Evolutionary conservation across 2,113 vertebrate genomes (phyloP).

Genomic region (Chaetops frenatus): DNA sequence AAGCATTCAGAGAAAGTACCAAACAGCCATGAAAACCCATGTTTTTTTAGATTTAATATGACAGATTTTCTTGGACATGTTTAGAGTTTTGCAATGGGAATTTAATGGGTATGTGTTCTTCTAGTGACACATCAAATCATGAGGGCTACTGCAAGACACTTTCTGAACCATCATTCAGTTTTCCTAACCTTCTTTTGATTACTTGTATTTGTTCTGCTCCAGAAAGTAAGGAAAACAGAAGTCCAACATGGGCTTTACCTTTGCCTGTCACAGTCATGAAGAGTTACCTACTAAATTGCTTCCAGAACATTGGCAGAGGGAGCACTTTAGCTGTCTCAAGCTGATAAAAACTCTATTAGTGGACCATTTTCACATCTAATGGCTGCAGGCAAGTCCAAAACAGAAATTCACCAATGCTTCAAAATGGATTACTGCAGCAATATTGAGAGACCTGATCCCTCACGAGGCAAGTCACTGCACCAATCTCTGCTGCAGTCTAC

Average conservation of each 20-base stretch:
- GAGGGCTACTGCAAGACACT: background rate
- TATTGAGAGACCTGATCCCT: background rate
- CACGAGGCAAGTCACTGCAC: background rate
- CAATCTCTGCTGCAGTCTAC: background rate
- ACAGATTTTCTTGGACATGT: background rate
- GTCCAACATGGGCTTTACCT: slow-evolving; percentile 1
- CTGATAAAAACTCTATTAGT: slow-evolving; percentile 41
- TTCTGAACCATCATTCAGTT: background rate
- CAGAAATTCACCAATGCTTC: slow-evolving; percentile 17
- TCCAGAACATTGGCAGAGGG: background rate
- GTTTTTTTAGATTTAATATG: background rate
- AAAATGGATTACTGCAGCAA: background rate
- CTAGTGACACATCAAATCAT: background rate
- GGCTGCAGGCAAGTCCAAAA: background rate
- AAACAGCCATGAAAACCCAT: background rate
- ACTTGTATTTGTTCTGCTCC: background rate
- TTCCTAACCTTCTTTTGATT: background rate
- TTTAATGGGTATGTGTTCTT: background rate
- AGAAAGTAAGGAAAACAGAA: background rate
- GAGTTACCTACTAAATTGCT: slow-evolving; percentile 22
- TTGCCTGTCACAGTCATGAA: background rate
- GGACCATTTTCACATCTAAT: slow-evolving; percentile 5
- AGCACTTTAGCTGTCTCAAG: slow-evolving; percentile 1
- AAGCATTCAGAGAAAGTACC: background rate
- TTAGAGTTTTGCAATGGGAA: background rate